Percentiles rank a stretch among this genome's conserved stretches.
These are phyloP conservation scores for Cylindroiulus punctatus DNA, from an alignment of 2,888 invertebrate species.

Conservation along the genomic window DNA sequence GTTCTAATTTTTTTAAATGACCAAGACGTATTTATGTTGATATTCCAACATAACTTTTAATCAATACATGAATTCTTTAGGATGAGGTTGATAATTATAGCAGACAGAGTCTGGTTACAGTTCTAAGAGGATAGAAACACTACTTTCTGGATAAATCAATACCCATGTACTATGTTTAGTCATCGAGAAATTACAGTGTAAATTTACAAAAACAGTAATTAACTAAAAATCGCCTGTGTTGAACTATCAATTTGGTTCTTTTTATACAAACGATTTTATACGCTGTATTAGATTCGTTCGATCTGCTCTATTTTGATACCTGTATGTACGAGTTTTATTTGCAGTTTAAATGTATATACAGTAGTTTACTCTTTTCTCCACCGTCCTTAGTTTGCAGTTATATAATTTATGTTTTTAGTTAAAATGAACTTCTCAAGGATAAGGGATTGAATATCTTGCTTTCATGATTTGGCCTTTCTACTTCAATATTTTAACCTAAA, in stretches of 20 bases:
- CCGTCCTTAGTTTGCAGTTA: neutral
- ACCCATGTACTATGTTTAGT: neutral
- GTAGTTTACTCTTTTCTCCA: neutral
- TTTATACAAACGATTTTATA: neutral
- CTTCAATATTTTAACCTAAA: too few species aligned
- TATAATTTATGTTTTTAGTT: too few species aligned
- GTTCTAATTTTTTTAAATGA: too few species aligned
- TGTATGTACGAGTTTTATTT: neutral
- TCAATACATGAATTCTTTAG: too few species aligned
- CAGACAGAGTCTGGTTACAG: neutral
- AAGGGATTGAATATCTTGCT: neutral
- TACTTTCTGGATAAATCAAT: slow-evolving; percentile 5
- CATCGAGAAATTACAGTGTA: neutral
- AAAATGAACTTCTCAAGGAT: too few species aligned
- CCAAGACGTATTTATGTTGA: too few species aligned
- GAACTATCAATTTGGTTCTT: neutral
- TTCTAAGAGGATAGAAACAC: neutral
- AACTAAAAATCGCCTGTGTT: slow-evolving; percentile 15
- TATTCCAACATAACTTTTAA: neutral
- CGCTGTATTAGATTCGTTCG: neutral
- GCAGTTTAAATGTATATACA: neutral
- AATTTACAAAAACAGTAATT: neutral
- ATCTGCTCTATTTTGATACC: neutral
- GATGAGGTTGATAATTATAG: too few species aligned
- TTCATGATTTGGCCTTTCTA: too few species aligned